Base-by-base conservation (phyloP, 2,113 vertebrate genomes). In the Picathartes gymnocephalus region DNA sequence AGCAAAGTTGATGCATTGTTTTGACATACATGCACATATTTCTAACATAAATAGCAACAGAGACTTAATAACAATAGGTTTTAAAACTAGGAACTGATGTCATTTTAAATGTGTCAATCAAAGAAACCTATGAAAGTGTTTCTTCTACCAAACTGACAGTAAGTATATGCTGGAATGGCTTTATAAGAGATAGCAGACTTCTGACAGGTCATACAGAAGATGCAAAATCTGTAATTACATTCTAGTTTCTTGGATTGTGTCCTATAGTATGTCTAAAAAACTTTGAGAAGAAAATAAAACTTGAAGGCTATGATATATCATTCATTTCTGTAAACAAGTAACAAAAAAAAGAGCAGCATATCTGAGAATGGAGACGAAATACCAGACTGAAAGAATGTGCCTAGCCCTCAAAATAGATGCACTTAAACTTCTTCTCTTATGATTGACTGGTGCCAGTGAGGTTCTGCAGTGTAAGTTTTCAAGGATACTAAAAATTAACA, bases 41-140 rank as follows among this genome's bases (percentile, higher is more conserved):
- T 98, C 95, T 96, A 98, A 98, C 97, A 98, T 98, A 98, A 98
- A 98, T 98, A 98, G 98, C 98, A 98, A 98, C 98, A 98, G 97
- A 98, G 96, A 98, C 97, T 97, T 98, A 98, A 98, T 98, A 98
- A 98, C 98, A 98, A 98, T 97, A 95, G 97, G 95, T 98, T 98
- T 98, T 97, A 98, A 98, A 98, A 97, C 97, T 97, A 97, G 96
- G 95, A 97, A 97, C 97, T 97, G 96, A 98, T 98, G 98, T 97
- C 95, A 97, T 98, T 98, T 98, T 96, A 97, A 97, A 98, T 96
- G 96, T 98, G 98, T 98, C 98, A 98, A 90, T 98, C 98, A 98
- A 92, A 93, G 57, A 95, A 97, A 96, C 88, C 94, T 95, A 92
- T 73, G 92, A 97, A 98, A 98, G 96, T 97, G 95, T 97, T 97